Evolutionary conservation across 2,888 invertebrate species (phyloP).

Genomic region (Portevinia maculata): DNA sequence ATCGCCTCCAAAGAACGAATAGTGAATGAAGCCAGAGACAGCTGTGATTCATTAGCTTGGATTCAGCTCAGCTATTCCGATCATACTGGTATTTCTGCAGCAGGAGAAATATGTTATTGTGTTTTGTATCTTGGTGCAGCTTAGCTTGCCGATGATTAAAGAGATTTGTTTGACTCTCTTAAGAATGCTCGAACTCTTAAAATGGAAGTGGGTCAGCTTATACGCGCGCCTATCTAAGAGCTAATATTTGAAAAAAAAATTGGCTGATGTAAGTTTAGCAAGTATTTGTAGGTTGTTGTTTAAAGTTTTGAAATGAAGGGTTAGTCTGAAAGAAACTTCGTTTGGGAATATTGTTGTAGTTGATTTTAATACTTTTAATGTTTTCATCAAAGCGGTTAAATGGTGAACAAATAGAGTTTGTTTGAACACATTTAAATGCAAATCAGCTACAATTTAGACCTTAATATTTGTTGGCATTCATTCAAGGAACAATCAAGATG

Average conservation of each 20-base stretch:
- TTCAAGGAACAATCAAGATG: constrained; percentile 15
- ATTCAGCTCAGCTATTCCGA: constrained; percentile 9
- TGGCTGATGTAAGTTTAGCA: constrained; percentile 55
- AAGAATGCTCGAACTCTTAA: neutral
- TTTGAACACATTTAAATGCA: constrained; percentile 25
- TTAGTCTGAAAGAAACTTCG: no score
- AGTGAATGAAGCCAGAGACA: constrained; percentile 14
- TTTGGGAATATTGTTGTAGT: no score
- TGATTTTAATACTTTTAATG: no score
- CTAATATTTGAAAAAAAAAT: constrained; percentile 1
- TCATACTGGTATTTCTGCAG: constrained; percentile 45
- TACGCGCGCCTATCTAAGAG: no score
- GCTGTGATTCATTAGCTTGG: constrained; percentile 9
- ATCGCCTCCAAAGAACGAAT: constrained; percentile 40
- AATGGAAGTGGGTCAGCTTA: constrained; percentile 40
- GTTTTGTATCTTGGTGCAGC: neutral
- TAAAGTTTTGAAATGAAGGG: no score
- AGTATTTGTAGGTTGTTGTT: constrained; percentile 9
- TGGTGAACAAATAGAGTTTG: neutral
- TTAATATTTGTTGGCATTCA: constrained; percentile 31
- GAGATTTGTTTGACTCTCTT: constrained; percentile 31
- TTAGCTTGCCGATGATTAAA: neutral
- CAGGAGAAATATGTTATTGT: neutral
- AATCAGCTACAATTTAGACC: constrained; percentile 21
- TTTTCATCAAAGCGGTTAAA: neutral